A percentile compares a stretch with the other conserved stretches of the same genome.
Conservation (phyloP, 2,113 vertebrate species). For the Pholis gunnellus region DNA sequence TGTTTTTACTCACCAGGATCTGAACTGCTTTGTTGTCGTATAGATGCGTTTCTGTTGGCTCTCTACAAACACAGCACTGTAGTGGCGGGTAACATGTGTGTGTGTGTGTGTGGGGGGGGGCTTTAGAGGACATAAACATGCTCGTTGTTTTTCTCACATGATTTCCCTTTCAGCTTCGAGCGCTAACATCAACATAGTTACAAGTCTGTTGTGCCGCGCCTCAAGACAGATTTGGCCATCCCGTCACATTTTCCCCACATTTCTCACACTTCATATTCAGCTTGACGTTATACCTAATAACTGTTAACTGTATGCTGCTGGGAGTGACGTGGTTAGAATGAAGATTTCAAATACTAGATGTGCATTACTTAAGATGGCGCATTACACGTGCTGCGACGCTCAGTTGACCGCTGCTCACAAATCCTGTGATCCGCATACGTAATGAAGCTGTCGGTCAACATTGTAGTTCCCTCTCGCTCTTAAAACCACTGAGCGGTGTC, state of each 20-base stretch:
- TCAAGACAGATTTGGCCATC: not conserved
- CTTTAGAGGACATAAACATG: constrained; percentile 19
- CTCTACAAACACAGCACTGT: not conserved
- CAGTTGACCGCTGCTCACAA: not conserved
- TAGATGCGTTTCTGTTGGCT: not conserved
- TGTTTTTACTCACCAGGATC: not conserved
- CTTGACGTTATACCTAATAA: not conserved
- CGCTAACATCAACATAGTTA: not conserved
- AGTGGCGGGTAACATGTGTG: not conserved
- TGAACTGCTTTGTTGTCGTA: not conserved
- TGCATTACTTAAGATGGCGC: not conserved
- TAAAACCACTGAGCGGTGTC: constrained; percentile 25
- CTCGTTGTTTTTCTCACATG: constrained; percentile 33
- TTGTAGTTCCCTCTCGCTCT: constrained; percentile 1
- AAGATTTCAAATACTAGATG: not conserved
- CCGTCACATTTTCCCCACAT: constrained; percentile 17
- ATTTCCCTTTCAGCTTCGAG: constrained; percentile 15
- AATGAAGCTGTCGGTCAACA: not conserved
- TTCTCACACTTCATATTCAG: constrained; percentile 9
- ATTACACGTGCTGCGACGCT: not conserved
- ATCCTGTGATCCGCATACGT: not conserved
- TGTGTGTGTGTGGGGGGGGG: too few species aligned
- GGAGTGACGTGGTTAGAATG: too few species aligned
- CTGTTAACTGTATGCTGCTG: not conserved
- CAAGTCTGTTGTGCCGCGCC: not conserved